Conservation (phyloP, 2,888 invertebrate species). For the Plagodis pulveraria region DNA sequence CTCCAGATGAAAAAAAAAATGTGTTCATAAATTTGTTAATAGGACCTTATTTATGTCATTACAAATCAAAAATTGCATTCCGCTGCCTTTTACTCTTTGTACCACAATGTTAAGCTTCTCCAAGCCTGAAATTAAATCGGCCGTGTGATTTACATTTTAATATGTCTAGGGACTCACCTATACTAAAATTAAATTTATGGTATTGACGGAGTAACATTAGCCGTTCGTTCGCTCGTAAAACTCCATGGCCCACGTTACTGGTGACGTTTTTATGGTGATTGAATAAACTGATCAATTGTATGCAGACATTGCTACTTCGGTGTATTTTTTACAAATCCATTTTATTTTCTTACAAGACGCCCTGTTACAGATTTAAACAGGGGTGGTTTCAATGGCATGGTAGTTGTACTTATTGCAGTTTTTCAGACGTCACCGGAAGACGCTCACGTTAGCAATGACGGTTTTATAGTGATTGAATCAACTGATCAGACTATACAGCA, state of each 20-base stretch:
- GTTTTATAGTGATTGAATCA: too few species aligned
- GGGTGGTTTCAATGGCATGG: too few species aligned
- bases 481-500: too few species aligned
- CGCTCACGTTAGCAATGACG: too few species aligned
- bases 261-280: constrained; percentile 56
- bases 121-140: constrained; percentile 82
- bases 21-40: too few species aligned
- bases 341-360: neutral
- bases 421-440: too few species aligned
- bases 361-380: too few species aligned
- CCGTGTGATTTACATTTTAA: constrained; percentile 83
- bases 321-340: neutral
- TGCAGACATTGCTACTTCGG: constrained; percentile 8
- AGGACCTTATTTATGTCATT: too few species aligned
- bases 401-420: too few species aligned
- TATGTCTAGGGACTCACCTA: constrained; percentile 79
- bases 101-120: constrained; percentile 63
- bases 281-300: constrained; percentile 54
- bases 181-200: constrained; percentile 77
- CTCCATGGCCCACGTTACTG: constrained; percentile 34
- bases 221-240: constrained; percentile 54
- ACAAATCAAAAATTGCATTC: neutral
- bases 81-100: constrained; percentile 44
- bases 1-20: too few species aligned
- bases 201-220: constrained; percentile 69